Percentiles rank a stretch among this genome's conserved stretches.
Evolutionary conservation across 2,113 vertebrate genomes (phyloP).

Genomic region (Chloebia gouldiae): DNA sequence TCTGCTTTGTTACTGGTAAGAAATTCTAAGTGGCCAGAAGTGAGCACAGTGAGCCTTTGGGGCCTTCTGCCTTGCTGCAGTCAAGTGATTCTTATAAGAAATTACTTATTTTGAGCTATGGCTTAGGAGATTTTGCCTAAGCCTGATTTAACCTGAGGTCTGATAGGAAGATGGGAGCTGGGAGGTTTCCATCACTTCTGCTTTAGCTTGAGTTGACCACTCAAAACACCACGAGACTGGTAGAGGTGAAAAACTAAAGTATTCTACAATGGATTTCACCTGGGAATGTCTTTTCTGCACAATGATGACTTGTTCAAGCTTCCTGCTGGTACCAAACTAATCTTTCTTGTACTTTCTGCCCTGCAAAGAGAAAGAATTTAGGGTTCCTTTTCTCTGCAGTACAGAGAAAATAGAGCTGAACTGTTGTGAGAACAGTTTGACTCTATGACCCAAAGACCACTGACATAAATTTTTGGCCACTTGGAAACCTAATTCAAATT

Average conservation of each 20-base stretch:
- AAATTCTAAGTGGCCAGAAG: not conserved
- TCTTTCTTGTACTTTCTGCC: not conserved
- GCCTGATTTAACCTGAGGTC: not conserved
- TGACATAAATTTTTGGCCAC: not conserved
- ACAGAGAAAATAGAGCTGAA: not conserved
- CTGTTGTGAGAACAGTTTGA: not conserved
- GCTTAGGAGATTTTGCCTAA: not conserved
- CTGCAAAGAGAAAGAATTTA: not conserved
- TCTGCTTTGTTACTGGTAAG: not conserved
- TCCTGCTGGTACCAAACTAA: not conserved
- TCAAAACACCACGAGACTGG: not conserved
- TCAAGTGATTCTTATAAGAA: not conserved
- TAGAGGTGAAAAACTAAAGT: accelerated
- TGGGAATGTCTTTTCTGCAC: not conserved
- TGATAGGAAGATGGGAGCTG: not conserved
- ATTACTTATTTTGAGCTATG: not conserved
- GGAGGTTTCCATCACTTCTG: not conserved
- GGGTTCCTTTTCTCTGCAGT: not conserved
- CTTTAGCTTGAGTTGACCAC: not conserved
- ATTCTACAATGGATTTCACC: not conserved
- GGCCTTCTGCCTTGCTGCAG: not conserved
- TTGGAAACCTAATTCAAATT: not conserved
- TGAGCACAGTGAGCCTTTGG: not conserved
- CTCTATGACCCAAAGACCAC: accelerated
- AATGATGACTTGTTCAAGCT: not conserved